Conservation (phyloP, 2,888 invertebrate species). For the Nephrocerus scutellatus region DNA sequence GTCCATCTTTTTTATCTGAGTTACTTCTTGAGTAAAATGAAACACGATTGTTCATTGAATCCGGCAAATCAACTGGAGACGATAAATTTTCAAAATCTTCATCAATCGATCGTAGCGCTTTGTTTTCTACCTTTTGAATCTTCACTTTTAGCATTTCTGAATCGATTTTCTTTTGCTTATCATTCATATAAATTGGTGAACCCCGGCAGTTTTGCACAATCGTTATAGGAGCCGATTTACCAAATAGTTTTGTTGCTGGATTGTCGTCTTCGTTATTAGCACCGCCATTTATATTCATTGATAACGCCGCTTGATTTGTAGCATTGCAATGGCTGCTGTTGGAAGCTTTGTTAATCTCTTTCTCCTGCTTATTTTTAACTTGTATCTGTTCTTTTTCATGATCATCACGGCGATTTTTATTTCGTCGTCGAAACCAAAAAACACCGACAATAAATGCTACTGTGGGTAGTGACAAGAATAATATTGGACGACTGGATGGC, state of each 20-base stretch:
- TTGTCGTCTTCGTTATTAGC: conserved; percentile 30
- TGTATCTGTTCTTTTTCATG: conserved; percentile 28
- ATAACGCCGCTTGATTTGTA: conserved; percentile 21
- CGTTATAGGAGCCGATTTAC: conserved; percentile 62
- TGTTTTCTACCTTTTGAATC: conserved; percentile 41
- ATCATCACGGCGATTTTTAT: conserved; percentile 45
- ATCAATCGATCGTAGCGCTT: conserved; percentile 37
- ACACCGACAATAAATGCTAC: conserved; percentile 72
- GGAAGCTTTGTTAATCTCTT: conserved; percentile 20
- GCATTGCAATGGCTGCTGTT: conserved; percentile 20
- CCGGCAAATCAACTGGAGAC: conserved; percentile 43
- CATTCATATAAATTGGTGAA: conserved; percentile 58
- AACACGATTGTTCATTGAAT: conserved; percentile 36
- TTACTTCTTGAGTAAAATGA: conserved; percentile 34
- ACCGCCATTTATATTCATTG: conserved; percentile 34
- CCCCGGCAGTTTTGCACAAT: conserved; percentile 56
- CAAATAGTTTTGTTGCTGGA: conserved; percentile 42
- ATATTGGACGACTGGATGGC: conserved; percentile 69
- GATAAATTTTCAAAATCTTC: conserved; percentile 42
- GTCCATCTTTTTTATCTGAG: conserved; percentile 34
- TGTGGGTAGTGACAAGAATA: conserved; percentile 73
- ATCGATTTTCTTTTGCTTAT: conserved; percentile 62
- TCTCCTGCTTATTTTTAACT: conserved; percentile 19
- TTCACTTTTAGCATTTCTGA: conserved; percentile 52
- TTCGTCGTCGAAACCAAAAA: conserved; percentile 74